phyloP scores from a whole-genome alignment of 2,888 invertebrate genomes.

The Hymenopus coronatus region DNA sequence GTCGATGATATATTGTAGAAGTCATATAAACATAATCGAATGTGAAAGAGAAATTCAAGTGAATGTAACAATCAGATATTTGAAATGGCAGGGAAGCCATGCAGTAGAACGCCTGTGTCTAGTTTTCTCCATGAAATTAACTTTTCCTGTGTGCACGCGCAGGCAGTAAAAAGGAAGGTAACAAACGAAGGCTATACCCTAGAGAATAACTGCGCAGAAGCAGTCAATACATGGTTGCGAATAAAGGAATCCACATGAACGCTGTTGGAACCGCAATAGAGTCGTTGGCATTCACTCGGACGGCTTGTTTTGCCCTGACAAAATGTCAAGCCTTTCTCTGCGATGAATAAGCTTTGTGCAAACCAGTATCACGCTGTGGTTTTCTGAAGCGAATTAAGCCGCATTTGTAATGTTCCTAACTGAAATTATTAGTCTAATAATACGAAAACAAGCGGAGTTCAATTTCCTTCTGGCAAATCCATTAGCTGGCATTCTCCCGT shows the following conservation, averaged over 20 bases:
- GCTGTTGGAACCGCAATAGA: not conserved
- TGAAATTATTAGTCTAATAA: not conserved
- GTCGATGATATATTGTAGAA: too few species aligned
- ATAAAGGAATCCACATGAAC: not conserved
- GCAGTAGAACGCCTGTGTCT: too few species aligned
- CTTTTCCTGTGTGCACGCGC: not conserved
- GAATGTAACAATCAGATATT: too few species aligned
- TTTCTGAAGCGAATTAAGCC: not conserved
- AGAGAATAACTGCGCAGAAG: not conserved
- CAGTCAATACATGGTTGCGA: not conserved
- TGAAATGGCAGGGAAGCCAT: too few species aligned
- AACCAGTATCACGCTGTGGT: not conserved
- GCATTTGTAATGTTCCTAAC: not conserved
- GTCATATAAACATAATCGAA: too few species aligned
- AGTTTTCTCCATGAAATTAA: too few species aligned
- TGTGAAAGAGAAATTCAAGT: too few species aligned
- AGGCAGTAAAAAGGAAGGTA: not conserved
- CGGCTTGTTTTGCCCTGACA: not conserved
- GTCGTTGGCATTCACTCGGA: not conserved
- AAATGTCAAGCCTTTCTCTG: not conserved
- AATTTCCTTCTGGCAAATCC: not conserved
- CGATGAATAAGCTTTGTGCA: not conserved
- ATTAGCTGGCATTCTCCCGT: not conserved
- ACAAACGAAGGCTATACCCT: not conserved
- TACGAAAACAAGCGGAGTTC: not conserved